These are phyloP conservation scores for Hippopotamyrus pictus DNA, from an alignment of 2,797 vertebrate species.

Conservation along the genomic window DNA sequence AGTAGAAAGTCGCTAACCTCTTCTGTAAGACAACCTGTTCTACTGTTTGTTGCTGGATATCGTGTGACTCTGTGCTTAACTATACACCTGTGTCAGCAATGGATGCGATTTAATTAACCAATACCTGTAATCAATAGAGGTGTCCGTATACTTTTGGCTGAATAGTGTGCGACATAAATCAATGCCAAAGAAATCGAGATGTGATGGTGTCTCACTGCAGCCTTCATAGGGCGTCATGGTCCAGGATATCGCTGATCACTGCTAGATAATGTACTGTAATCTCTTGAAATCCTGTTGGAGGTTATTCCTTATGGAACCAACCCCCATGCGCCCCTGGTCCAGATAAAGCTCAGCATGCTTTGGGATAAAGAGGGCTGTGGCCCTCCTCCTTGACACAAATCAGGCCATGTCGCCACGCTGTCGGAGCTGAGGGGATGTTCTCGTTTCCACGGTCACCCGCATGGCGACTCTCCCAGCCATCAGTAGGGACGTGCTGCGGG, in stretches of 20 bases:
- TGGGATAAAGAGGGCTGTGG: background rate
- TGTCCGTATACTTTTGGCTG: background rate
- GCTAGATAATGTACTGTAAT: background rate
- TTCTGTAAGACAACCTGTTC: background rate
- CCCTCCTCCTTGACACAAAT: background rate
- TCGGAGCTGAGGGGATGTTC: background rate
- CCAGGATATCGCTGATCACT: background rate
- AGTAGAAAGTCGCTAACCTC: background rate
- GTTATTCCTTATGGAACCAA: background rate
- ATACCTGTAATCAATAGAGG: background rate
- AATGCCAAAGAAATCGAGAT: background rate
- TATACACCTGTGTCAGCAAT: background rate
- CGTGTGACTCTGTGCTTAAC: background rate
- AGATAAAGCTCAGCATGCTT: background rate
- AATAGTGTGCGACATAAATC: background rate
- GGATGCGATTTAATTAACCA: background rate
- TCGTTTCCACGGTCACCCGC: background rate
- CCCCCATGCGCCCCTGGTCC: background rate
- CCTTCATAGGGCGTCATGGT: background rate
- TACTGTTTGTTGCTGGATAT: background rate
- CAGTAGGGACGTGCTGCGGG: background rate
- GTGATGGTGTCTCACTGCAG: background rate
- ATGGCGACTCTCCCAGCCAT: background rate
- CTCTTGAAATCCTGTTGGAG: background rate
- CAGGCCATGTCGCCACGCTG: background rate